Base-by-base conservation (phyloP, 2,888 invertebrate species). In the Blastobasis adustella region DNA sequence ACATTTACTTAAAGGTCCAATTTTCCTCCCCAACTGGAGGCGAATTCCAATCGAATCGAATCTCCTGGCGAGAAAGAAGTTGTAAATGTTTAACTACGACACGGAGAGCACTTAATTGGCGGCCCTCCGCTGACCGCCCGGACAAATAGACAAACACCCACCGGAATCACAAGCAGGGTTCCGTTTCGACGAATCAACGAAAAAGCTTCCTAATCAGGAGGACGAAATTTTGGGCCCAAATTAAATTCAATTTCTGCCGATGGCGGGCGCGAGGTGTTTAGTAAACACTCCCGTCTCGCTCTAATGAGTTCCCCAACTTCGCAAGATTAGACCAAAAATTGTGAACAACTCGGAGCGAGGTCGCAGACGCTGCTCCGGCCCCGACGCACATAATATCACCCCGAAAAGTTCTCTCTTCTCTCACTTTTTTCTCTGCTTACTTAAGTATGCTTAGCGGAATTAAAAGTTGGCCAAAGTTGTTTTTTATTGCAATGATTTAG, bases 261-360 rank as follows among this genome's bases (percentile, higher is more conserved):
- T 73, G 66, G 71, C 71, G 69, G 23, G 23, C 73, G 69, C 63
- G 70, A 77, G 73, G 76, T 78, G 74, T 75, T 71, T 73, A 67
- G 69, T 71, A 68, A 72, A 71, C 75, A 69, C 10, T 67, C 68
- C 64, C 58, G 62, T 69, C 67, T 69, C 68, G 71, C 70, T 72
- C 74, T 82, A 82, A 83, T 81, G 79, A 83, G 80, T 81, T 82
- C 67, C 23, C 63, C 54, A 81, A 83, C 76, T 82, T 77, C 65
- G 62, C 71, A 67, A 76, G 73, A 79, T 77, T 78, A 77, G 70
- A 69, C 71, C 69, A 75, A 80, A 81, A 78, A 78, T 75, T 76
- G 71, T 69, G 69, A 73, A 78, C 76, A 81, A 80, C 73, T 79
- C 74, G 62, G 58, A 55, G 69, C 62, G 52, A 54, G 60, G 61